Evolutionary conservation across 2,797 vertebrate species (phyloP).

Genomic region (Sparidentex hasta): DNA sequence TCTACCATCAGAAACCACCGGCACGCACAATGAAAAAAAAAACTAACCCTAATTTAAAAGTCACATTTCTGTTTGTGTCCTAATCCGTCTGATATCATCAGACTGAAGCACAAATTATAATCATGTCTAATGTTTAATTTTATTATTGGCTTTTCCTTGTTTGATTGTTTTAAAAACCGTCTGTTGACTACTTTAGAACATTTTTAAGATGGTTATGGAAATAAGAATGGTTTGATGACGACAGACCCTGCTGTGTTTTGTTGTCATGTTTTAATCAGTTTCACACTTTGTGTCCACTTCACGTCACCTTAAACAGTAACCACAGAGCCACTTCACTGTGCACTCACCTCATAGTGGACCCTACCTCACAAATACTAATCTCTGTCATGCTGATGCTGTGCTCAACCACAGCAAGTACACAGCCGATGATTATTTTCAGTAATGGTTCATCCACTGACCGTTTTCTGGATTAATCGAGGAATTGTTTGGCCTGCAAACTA

Average conservation of each 20-base stretch:
- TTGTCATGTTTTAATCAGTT: background rate
- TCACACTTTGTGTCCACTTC: background rate
- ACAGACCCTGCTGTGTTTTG: background rate
- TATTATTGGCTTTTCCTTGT: background rate
- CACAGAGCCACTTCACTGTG: conserved; percentile 15
- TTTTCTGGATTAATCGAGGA: background rate
- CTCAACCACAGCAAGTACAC: conserved; percentile 13
- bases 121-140: conserved; percentile 14
- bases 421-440: background rate
- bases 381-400: conserved; percentile 13
- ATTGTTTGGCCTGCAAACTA: conserved; percentile 5
- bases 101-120: conserved; percentile 17
- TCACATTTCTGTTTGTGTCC: conserved; percentile 2
- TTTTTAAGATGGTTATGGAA: conserved; percentile 21
- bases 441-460: background rate
- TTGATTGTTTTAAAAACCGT: conserved; percentile 9
- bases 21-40: background rate
- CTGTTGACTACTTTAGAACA: background rate
- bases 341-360: conserved; percentile 32
- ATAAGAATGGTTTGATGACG: background rate
- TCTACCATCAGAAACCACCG: conserved; percentile 11
- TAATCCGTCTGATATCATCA: background rate
- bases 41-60: background rate
- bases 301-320: background rate
- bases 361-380: conserved; percentile 63